A percentile compares a stretch with the other conserved stretches of the same genome.
Conservation (phyloP, 2,797 vertebrate species). For the Nannoperca obscura region DNA sequence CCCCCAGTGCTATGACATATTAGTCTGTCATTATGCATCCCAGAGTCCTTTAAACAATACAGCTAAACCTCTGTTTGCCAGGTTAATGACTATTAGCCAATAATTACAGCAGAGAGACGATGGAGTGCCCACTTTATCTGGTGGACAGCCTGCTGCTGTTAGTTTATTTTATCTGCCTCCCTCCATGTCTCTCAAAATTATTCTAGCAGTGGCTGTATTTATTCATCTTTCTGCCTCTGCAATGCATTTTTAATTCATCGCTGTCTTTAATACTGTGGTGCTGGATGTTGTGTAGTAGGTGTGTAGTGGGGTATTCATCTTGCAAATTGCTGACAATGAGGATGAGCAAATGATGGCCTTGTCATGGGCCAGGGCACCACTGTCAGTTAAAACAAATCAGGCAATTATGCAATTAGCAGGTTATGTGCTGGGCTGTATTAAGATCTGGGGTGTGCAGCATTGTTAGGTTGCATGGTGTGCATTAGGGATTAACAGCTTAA, state of each 20-base stretch:
- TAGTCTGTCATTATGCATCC: slow-evolving; percentile 99
- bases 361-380: slow-evolving; percentile 89
- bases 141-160: slow-evolving; percentile 89
- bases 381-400: slow-evolving; percentile 89
- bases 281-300: slow-evolving; percentile 65
- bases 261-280: slow-evolving; percentile 52
- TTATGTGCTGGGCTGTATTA: slow-evolving; percentile 79
- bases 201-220: slow-evolving; percentile 77
- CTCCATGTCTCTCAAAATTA: slow-evolving; percentile 83
- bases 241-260: slow-evolving; percentile 72
- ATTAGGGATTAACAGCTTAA: slow-evolving; percentile 73
- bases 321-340: slow-evolving; percentile 88
- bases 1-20: slow-evolving; percentile 99
- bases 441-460: slow-evolving; percentile 67
- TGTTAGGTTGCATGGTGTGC: slow-evolving; percentile 65
- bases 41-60: slow-evolving; percentile 99
- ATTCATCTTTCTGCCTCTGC: slow-evolving; percentile 77
- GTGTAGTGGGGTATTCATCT: slow-evolving; percentile 62
- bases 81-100: slow-evolving; percentile 99
- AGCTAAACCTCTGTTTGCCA: slow-evolving; percentile 99
- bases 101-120: slow-evolving; percentile 97
- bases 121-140: slow-evolving; percentile 95
- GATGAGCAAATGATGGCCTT: slow-evolving; percentile 91
- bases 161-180: slow-evolving; percentile 89
- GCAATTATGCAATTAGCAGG: slow-evolving; percentile 88